Conservation (phyloP, 2,797 vertebrate genomes). For the Ctenopoma multispine region DNA sequence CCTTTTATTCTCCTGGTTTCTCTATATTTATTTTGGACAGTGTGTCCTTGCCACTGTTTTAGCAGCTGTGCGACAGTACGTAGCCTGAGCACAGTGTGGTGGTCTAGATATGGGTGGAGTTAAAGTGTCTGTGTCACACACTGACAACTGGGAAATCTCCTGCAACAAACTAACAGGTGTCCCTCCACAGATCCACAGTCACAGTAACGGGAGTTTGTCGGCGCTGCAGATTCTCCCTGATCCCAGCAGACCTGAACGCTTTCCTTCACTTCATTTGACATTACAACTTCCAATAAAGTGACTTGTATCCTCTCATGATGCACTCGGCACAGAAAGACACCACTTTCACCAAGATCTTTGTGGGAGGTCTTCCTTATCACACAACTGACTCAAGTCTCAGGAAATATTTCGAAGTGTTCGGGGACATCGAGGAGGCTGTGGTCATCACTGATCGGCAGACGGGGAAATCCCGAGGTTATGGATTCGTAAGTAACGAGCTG, state of each 20-base stretch:
- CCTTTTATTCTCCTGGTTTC: not conserved
- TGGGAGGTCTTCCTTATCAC: constrained; percentile 96
- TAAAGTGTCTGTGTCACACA: constrained; percentile 64
- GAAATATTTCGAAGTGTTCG: constrained; percentile 97
- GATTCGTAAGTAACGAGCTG: constrained; percentile 90
- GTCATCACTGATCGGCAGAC: constrained; percentile 98
- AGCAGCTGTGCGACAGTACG: constrained; percentile 58
- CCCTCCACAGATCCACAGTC: constrained; percentile 43
- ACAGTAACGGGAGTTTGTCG: constrained; percentile 38
- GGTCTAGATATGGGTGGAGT: constrained; percentile 75
- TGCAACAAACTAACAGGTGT: constrained; percentile 78
- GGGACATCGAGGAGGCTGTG: constrained; percentile 97
- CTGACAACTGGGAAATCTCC: constrained; percentile 75
- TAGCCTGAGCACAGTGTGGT: constrained; percentile 26
- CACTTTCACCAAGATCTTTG: constrained; percentile 98
- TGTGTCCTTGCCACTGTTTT: constrained; percentile 19
- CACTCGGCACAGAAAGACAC: constrained; percentile 98
- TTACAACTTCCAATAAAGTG: constrained; percentile 6
- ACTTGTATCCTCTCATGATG: constrained; percentile 82
- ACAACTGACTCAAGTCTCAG: constrained; percentile 96
- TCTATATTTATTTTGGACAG: not conserved
- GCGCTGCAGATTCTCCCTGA: constrained; percentile 14
- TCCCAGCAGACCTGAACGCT: constrained; percentile 18
- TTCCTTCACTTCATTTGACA: constrained; percentile 12
- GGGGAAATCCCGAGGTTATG: constrained; percentile 96